These are phyloP conservation scores for Varanus komodoensis DNA, from an alignment of 2,113 vertebrate genomes.

Conservation along the genomic window DNA sequence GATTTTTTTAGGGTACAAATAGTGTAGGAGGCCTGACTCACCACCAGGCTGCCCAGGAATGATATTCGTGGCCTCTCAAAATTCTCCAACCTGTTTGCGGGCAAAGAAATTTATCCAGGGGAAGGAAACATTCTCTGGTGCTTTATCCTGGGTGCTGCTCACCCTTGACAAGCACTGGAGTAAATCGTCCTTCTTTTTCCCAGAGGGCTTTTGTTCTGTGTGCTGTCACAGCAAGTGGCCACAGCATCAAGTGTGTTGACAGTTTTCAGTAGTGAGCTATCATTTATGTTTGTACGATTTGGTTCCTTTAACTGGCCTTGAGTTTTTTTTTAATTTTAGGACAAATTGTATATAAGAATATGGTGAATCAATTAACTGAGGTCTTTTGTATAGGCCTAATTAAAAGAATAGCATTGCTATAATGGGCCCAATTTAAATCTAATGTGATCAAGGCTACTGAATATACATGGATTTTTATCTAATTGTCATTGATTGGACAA, in stretches of 20 bases:
- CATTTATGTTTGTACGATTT: background rate
- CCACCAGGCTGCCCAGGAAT: background rate
- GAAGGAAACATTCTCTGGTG: too few relatives aligned
- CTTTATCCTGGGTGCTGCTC: too few relatives aligned
- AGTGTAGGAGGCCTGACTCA: background rate
- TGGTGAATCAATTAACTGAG: background rate
- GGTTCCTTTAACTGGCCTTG: background rate
- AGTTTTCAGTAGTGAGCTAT: background rate
- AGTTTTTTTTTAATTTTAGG: background rate
- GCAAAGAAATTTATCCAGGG: too few relatives aligned
- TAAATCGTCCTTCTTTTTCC: too few relatives aligned
- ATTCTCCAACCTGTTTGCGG: too few relatives aligned
- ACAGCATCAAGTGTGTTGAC: too few relatives aligned
- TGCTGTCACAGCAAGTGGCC: too few relatives aligned
- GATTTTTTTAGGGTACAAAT: slow-evolving; percentile 1
- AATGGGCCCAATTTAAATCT: background rate
- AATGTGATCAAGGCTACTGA: background rate
- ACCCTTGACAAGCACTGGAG: too few relatives aligned
- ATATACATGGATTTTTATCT: slow-evolving; percentile 8
- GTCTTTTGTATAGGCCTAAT: background rate
- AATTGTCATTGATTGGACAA: background rate
- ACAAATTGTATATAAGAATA: background rate
- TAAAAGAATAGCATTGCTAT: background rate
- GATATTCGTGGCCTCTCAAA: background rate
- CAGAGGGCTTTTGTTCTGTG: too few relatives aligned